Evolutionary conservation across 1,140 invertebrate genomes (phyloP).

Genomic region (Bombus polaris): DNA sequence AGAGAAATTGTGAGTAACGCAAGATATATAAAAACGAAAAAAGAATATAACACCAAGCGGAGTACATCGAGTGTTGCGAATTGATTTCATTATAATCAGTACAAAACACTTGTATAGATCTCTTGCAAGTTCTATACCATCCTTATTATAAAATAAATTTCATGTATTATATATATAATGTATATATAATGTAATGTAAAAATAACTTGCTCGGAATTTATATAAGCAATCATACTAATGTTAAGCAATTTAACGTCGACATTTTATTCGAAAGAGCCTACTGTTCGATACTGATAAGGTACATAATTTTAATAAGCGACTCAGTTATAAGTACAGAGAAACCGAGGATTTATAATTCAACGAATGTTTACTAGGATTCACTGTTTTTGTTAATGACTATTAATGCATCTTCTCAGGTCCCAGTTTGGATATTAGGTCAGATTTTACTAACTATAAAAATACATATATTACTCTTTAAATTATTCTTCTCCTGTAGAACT

Average conservation of each 20-base stretch:
- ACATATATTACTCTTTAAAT: constrained; percentile 37
- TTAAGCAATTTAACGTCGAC: not conserved
- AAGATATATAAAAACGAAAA: constrained; percentile 3
- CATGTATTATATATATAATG: not conserved
- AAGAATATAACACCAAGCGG: not conserved
- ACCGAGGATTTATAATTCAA: not conserved
- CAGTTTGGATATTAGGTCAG: not conserved
- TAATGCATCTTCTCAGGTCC: constrained; percentile 16
- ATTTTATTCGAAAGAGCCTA: not conserved
- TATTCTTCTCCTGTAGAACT: not conserved
- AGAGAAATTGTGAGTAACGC: not conserved
- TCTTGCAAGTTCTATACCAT: not conserved
- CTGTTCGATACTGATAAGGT: not conserved
- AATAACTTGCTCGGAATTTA: not conserved
- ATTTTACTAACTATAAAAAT: not conserved
- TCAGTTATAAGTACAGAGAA: not conserved
- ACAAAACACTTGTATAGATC: not conserved
- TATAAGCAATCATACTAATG: not conserved
- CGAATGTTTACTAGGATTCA: not conserved
- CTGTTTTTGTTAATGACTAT: not conserved
- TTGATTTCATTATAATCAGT: not conserved
- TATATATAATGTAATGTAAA: not conserved
- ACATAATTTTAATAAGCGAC: not conserved
- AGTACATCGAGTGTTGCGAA: not conserved
- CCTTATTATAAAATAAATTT: not conserved